Evolutionary conservation across 2,888 invertebrate species (phyloP), one percentile per base, ranked within the genome.

Genomic region (Teleogryllus oceanicus): DNA sequence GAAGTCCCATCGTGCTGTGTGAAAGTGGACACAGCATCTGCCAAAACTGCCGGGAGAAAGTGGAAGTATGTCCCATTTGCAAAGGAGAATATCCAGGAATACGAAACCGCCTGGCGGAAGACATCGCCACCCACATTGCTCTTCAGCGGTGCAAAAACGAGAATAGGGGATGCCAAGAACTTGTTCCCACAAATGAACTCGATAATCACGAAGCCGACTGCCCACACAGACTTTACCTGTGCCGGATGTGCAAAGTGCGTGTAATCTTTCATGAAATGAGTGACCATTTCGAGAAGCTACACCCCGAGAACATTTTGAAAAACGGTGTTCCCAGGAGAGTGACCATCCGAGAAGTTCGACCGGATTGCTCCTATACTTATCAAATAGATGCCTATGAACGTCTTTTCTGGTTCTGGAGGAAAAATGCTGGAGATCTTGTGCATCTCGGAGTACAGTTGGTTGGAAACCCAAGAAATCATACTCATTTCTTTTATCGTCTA

Each of bases 11-110:
- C 20, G 74, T 37, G 3, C 50, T 80, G 50, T 80, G 80, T n/a
- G 50, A 78, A 50, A 80, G 74, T 20, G 80, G 80, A 18, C 80
- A 80, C 74, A 78, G 78, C 78, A 49, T 80, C 20, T 80, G 80
- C 50, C 49, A 77, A 10, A 49, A 74, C 20, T 80, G 80, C 51
- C 77, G 74, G n/a, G 37, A 24, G 11, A 78, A 78, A 74, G 18
- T 78, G 11, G 11, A 16, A 5, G 11, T 37, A 13, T 78, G 78
- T n/a, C 78, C 78, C 11, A 78, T 74, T 10, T 78, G 78, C 49
- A 78, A 49, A 74, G 74, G 49, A 12, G 18, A 16, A 10, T 18
- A 74, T 16, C 49, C n/a, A 11, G n/a, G 49, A 3, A 37, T 49
- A 2, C 51, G 74, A 4, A 74, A 74, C 74, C 62, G 62, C 62